A percentile compares a stretch with the other conserved stretches of the same genome.
phyloP scores from a whole-genome alignment of 2,113 vertebrate genomes.

The Myanophis thanlyinensis region DNA sequence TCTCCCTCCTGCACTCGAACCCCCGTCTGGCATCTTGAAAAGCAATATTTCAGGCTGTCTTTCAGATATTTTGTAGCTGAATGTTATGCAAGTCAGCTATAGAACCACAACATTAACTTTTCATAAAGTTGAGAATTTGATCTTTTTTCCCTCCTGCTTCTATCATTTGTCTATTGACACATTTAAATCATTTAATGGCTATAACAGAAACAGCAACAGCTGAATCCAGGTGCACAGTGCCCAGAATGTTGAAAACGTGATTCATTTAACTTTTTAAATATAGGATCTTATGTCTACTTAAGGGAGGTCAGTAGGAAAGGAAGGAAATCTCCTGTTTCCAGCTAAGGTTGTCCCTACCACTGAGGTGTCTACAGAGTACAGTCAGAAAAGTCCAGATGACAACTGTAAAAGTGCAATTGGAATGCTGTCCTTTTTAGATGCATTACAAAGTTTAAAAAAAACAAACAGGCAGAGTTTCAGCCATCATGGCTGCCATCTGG shows the following conservation, averaged over 20 bases:
- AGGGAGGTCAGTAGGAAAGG: not conserved
- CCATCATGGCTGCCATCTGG: not conserved
- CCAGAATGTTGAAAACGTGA: constrained; percentile 38
- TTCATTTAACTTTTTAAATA: constrained; percentile 39
- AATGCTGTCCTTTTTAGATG: not conserved
- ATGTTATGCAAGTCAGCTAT: not conserved
- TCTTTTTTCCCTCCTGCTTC: not conserved
- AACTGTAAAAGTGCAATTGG: not conserved
- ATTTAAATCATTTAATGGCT: constrained; percentile 44
- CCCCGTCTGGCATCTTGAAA: not conserved
- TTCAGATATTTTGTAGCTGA: constrained; percentile 11
- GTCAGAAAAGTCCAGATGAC: not conserved
- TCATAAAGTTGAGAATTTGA: constrained; percentile 26
- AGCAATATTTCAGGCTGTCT: not conserved
- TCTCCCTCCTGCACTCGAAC: constrained; percentile 16
- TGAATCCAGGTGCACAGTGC: constrained; percentile 36
- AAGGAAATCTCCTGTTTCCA: not conserved
- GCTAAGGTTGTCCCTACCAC: not conserved
- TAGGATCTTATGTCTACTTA: constrained; percentile 3
- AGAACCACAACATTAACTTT: constrained; percentile 12
- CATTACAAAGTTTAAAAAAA: not conserved
- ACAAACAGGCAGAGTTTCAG: not conserved
- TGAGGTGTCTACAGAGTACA: not conserved
- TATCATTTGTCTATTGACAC: constrained; percentile 23
- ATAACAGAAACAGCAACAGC: constrained; percentile 36